Conservation (phyloP, 2,113 vertebrate genomes). For the Phaethornis superciliosus region DNA sequence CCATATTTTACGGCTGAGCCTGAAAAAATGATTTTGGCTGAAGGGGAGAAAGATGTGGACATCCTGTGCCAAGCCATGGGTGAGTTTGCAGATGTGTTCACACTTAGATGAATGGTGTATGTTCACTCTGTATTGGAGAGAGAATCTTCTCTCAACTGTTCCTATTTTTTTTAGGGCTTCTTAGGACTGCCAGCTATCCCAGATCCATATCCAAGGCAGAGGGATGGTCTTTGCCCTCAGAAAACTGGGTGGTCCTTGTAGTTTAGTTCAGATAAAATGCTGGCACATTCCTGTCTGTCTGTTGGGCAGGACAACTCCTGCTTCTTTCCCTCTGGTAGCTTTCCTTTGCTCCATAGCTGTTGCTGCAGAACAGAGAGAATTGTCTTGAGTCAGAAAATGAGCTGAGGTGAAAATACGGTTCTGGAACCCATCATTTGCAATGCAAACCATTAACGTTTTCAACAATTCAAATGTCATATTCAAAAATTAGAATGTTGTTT, state of each 20-base stretch:
- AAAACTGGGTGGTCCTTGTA: not conserved
- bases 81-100: constrained; percentile 28
- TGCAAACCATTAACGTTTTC: not conserved
- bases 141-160: rapidly evolving
- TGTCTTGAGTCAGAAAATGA: not conserved
- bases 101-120: rapidly evolving
- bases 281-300: rapidly evolving
- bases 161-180: not conserved
- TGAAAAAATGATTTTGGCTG: constrained; percentile 76
- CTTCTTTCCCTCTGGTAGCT: not conserved
- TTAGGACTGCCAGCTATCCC: not conserved
- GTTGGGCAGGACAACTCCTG: not conserved
- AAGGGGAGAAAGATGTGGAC: constrained; percentile 86
- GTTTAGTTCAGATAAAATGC: not conserved
- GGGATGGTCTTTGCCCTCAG: not conserved
- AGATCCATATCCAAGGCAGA: not conserved
- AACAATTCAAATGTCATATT: not conserved
- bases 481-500: not conserved
- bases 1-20: constrained; percentile 86
- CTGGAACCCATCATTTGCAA: not conserved
- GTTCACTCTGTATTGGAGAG: rapidly evolving
- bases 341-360: not conserved
- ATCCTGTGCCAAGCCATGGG: constrained; percentile 88
- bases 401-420: not conserved
- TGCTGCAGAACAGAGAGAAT: not conserved